A percentile compares a stretch with the other conserved stretches of the same genome.
These are phyloP conservation scores for Meloidogyne floridensis DNA, from an alignment of 1,140 invertebrate genomes.

Conservation along the genomic window DNA sequence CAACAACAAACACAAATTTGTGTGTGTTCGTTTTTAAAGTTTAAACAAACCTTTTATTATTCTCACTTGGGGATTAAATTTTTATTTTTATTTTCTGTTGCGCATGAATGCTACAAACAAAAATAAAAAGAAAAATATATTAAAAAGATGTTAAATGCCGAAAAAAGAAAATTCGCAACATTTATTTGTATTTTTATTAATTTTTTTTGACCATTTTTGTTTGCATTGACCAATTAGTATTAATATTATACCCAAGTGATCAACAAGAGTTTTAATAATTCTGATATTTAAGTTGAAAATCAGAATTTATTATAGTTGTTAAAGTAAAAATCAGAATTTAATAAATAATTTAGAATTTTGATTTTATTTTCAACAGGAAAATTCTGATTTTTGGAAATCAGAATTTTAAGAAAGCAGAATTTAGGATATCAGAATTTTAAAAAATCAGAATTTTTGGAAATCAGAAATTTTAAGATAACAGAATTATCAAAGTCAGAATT, in stretches of 20 bases:
- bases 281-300: not conserved
- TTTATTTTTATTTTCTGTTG: not conserved
- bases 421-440: no score
- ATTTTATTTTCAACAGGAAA: no score
- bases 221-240: not conserved
- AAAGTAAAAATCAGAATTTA: no score
- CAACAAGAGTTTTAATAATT: not conserved
- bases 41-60: not conserved
- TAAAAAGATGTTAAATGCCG: conserved; percentile 11
- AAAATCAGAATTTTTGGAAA: no score
- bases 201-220: not conserved
- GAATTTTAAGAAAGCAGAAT: no score
- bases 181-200: conserved; percentile 1
- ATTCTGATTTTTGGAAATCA: no score
- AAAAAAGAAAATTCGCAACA: conserved; percentile 12
- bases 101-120: conserved; percentile 8
- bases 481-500: no score
- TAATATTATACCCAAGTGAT: not conserved
- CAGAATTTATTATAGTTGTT: no score
- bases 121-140: not conserved
- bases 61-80: not conserved
- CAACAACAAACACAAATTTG: not conserved
- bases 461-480: no score
- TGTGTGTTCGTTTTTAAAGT: not conserved
- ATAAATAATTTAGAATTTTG: no score